These are phyloP conservation scores for Dromococcyx pavoninus DNA, from an alignment of 2,797 vertebrate species.

Conservation along the genomic window DNA sequence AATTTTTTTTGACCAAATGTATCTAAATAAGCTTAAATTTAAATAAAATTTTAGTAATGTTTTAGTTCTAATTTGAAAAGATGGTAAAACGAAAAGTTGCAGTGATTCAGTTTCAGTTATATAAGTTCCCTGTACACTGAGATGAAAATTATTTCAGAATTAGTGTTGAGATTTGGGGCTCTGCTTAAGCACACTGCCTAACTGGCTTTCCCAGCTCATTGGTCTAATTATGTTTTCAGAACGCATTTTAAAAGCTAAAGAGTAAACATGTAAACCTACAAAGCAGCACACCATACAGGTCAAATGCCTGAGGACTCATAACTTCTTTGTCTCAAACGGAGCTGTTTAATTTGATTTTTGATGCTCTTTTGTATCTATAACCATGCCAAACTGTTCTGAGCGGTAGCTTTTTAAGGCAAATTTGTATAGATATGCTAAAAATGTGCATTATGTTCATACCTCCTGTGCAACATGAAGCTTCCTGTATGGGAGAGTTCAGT, in stretches of 20 bases:
- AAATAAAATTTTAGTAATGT: neutral
- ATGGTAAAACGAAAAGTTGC: neutral
- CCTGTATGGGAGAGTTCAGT: neutral
- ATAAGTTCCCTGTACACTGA: neutral
- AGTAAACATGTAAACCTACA: neutral
- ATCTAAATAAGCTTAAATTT: neutral
- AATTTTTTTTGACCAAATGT: neutral
- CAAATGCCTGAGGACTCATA: neutral
- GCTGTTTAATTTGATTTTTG: neutral
- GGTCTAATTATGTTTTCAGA: neutral
- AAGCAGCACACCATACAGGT: neutral
- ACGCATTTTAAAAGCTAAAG: neutral
- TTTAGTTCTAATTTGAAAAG: neutral
- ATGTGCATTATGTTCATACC: neutral
- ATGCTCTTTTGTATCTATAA: neutral
- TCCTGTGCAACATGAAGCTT: neutral
- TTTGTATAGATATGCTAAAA: neutral
- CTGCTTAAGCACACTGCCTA: neutral
- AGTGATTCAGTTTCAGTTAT: neutral
- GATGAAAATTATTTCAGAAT: neutral
- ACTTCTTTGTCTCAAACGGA: neutral
- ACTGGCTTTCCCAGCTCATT: neutral
- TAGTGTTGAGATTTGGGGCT: neutral
- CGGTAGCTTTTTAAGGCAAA: neutral
- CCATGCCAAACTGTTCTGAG: neutral